Evolutionary conservation across 2,888 invertebrate genomes (phyloP), one percentile per base, ranked within the genome.

Genomic region (Phengaris alcon): DNA sequence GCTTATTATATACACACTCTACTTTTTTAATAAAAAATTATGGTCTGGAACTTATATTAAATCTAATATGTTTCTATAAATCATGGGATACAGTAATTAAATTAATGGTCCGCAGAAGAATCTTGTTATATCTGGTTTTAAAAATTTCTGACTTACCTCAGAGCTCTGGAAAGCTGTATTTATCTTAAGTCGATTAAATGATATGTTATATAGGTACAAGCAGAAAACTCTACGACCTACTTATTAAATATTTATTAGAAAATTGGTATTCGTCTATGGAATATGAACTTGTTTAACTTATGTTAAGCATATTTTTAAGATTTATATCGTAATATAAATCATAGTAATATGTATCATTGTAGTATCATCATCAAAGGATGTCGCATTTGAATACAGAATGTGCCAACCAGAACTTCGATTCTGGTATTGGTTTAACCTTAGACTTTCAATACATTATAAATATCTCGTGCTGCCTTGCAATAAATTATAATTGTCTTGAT

Each of bases 61-160:
- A 4, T 4, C 35, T 35, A 35, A 35, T 35, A 35, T 35, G 35
- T 35, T 35, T 35, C 4, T 35, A 35, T 35, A 35, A 35, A 35
- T 4, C 4, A 35, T 9, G 10, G 22, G 59, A 22, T 59, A 59
- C 59, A 59, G 4, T 22, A 22, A 59, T 59, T 59, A 22, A 59
- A 15, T 59, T 7, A 15, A 22, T 22, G 22, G 22, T 7, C 10
- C 59, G 8, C 22, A 9, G 59, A 10, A 59, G 15, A 59, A 59
- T 59, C 15, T 59, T 22, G 59, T 59, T 59, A 48, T 48, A 8
- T 59, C 9, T 59, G 15, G 22, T 59, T 9, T 59, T 22, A 22
- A 59, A 59, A 59, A 59, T 59, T 10, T 59, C 59, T 59, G 22
- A 59, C 59, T 59, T 59, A 9, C 22, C 59, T 59, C 22, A 22